A percentile compares a stretch with the other conserved stretches of the same genome.
These are phyloP conservation scores for Dioctria rufipes DNA, from an alignment of 2,888 invertebrate species.

Conservation along the genomic window DNA sequence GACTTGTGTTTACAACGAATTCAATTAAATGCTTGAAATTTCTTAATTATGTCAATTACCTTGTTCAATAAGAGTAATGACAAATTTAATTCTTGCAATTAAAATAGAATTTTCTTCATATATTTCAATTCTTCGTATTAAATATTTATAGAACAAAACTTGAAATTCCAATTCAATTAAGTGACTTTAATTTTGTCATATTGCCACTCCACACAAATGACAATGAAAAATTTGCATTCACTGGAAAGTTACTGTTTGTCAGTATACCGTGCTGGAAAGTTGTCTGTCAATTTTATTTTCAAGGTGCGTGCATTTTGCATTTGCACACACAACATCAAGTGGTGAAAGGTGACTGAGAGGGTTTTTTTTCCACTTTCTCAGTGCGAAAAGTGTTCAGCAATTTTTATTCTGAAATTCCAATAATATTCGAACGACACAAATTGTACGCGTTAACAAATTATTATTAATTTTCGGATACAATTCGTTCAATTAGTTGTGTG, in stretches of 20 bases:
- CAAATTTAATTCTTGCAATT: too few relatives aligned
- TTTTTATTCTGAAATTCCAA: conserved; percentile 4
- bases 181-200: conserved; percentile 23
- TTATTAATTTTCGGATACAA: neutral
- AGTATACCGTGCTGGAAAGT: neutral
- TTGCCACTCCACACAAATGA: conserved; percentile 12
- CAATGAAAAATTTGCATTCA: neutral
- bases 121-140: too few relatives aligned
- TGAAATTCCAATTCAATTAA: neutral
- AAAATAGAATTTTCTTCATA: too few relatives aligned
- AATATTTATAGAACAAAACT: too few relatives aligned
- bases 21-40: neutral
- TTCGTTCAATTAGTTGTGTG: neutral
- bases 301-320: conserved; percentile 40
- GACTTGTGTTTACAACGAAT: conserved; percentile 20
- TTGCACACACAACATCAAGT: neutral
- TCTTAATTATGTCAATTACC: too few relatives aligned
- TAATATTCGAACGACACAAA: conserved; percentile 18
- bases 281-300: conserved; percentile 8
- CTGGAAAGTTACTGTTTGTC: neutral
- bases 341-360: conserved; percentile 41
- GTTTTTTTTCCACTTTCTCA: conserved; percentile 32
- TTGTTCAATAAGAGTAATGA: too few relatives aligned
- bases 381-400: conserved; percentile 30
- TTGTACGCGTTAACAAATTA: neutral